Evolutionary conservation across 2,113 vertebrate species (phyloP).

Genomic region (Lepidothrix coronata): DNA sequence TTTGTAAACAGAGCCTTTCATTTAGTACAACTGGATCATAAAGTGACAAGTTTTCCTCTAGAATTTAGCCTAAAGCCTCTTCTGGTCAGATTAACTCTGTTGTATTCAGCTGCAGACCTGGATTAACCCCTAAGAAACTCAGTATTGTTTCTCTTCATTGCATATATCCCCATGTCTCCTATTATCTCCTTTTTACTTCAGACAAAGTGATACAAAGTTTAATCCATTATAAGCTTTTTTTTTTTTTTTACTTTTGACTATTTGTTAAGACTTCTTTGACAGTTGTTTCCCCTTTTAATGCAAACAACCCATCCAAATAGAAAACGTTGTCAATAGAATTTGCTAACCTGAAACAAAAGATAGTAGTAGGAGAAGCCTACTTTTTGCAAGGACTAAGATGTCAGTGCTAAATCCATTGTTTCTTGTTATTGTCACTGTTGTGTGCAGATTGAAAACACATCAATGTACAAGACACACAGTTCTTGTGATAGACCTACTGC

Average conservation of each 20-base stretch:
- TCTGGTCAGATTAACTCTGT: constrained; percentile 72
- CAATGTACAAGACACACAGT: neutral
- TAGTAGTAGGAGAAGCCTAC: neutral
- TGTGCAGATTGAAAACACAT: neutral
- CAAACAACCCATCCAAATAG: constrained; percentile 72
- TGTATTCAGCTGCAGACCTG: constrained; percentile 66
- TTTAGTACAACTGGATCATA: constrained; percentile 72
- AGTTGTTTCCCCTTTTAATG: constrained; percentile 65
- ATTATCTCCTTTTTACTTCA: constrained; percentile 73
- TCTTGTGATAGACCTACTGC: neutral
- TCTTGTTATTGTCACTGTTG: neutral
- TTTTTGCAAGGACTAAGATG: neutral
- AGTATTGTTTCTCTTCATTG: constrained; percentile 76
- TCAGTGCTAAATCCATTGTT: neutral
- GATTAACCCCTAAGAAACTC: constrained; percentile 74
- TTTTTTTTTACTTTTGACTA: constrained; percentile 12
- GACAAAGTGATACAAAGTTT: constrained; percentile 67
- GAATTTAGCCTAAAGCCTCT: constrained; percentile 68
- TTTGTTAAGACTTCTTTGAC: constrained; percentile 59
- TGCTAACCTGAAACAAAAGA: constrained; percentile 20
- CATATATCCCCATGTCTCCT: constrained; percentile 73
- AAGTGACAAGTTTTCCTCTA: constrained; percentile 73
- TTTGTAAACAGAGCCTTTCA: constrained; percentile 73
- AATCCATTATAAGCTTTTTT: constrained; percentile 65
- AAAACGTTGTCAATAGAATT: constrained; percentile 66